Evolutionary conservation across 2,113 vertebrate genomes (phyloP), one percentile per base, ranked within the genome.

Genomic region (Willisornis vidua): DNA sequence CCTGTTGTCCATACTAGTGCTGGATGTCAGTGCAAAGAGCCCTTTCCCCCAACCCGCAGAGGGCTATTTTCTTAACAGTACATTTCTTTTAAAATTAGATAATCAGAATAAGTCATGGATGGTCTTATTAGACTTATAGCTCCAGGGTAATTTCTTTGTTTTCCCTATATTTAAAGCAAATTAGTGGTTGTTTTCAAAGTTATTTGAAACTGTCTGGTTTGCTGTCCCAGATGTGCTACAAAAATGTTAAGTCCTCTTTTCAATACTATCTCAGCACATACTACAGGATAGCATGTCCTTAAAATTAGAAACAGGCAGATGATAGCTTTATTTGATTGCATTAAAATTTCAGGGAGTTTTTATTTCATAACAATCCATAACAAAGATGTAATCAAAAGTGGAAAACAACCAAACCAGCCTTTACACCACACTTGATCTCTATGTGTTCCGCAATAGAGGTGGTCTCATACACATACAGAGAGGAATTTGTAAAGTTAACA

Each of bases 11-110:
- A 25, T 31, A 28, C 7, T 76, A 33, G 11, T 33, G 6, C 11
- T 67, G 33, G 18, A 73, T 37, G 45, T 51, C 29, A 11, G 15
- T 25, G 28, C 20, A 23, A 5, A n/a, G 39, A 88, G 6, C 4
- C 22, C 7, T 43, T 41, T 8, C 1, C 2, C 28, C 5, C 0
- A 1, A 3, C 1, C 3, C 10, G 20, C 29, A 1, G 0, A 25
- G 43, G 3, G 5, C 6, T 59, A 25, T 12, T 49, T 3, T 78
- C 39, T 71, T 23, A 75, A 78, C 25, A 51, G 66, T 12, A 7
- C 9, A 35, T n/a, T 73, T 80, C 1, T 66, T 67, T 74, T 54
- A 49, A 65, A 77, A 71, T 74, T 26, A 66, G 16, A 37, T 48
- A 51, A 7, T 76, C 48, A 48, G 7, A 46, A 8, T 28, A 86